A percentile compares a stretch with the other conserved stretches of the same genome.
Conservation (phyloP, 2,888 invertebrate genomes). For the Pimpla rufipes region DNA sequence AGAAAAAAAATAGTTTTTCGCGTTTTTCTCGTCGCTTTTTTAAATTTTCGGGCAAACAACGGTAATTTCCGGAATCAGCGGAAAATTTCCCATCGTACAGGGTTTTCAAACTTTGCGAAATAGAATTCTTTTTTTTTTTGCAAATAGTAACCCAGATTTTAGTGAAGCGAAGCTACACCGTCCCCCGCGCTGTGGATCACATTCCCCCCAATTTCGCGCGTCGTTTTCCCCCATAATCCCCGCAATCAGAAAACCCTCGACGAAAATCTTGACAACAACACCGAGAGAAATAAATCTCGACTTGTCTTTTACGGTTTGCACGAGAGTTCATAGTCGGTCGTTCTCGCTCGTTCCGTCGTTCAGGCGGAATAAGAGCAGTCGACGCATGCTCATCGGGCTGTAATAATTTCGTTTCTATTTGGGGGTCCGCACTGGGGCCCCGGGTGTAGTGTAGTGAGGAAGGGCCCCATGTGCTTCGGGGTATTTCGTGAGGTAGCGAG, state of each 20-base stretch:
- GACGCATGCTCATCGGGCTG: constrained; percentile 85
- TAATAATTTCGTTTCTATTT: constrained; percentile 85
- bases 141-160: too few relatives aligned
- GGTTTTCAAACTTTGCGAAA: too few relatives aligned
- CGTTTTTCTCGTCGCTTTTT: too few relatives aligned
- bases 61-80: too few relatives aligned
- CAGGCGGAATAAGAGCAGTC: constrained; percentile 85
- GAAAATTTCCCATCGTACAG: too few relatives aligned
- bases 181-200: too few relatives aligned
- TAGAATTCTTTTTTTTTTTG: too few relatives aligned
- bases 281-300: constrained; percentile 15
- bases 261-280: constrained; percentile 21
- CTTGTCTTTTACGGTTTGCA: constrained; percentile 6
- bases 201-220: neutral
- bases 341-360: constrained; percentile 73
- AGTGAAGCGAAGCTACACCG: too few relatives aligned
- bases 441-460: constrained; percentile 1
- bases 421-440: constrained; percentile 60
- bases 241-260: constrained; percentile 52
- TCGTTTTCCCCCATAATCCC: constrained; percentile 46
- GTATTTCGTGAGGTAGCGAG: constrained; percentile 61
- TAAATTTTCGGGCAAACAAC: too few relatives aligned
- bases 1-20: too few relatives aligned
- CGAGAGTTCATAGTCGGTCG: constrained; percentile 53
- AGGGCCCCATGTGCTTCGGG: constrained; percentile 51